phyloP scores from a whole-genome alignment of 2,113 vertebrate genomes.

The Ictalurus punctatus region DNA sequence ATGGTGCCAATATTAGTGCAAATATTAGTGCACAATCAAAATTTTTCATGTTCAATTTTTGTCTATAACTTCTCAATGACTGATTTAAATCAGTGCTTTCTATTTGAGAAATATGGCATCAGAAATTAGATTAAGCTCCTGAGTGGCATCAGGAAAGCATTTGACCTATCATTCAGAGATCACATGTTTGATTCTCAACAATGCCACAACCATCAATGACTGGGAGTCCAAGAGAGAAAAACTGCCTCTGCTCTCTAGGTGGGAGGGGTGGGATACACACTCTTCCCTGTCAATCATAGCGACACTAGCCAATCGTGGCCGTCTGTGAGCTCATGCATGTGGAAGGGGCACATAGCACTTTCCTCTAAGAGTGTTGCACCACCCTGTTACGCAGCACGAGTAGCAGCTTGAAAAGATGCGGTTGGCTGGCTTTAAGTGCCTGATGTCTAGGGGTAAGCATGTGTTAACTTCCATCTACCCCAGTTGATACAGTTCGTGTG shows the following conservation, averaged over 20 bases:
- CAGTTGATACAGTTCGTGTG: background rate
- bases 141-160: background rate
- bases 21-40: background rate
- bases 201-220: background rate
- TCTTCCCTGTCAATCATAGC: background rate
- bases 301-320: background rate
- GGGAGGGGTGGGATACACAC: background rate
- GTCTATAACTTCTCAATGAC: background rate
- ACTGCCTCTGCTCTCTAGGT: background rate
- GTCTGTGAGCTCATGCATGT: background rate
- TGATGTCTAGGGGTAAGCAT: background rate
- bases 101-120: background rate
- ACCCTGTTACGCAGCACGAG: background rate
- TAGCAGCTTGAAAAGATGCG: background rate
- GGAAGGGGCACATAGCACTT: background rate
- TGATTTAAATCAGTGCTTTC: background rate
- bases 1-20: no score
- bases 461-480: background rate
- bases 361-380: background rate
- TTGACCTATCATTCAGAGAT: background rate
- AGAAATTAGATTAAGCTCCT: background rate
- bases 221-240: background rate
- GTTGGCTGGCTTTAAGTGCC: background rate
- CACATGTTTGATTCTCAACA: background rate
- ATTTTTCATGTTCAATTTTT: background rate